Base-by-base conservation (phyloP, 1,140 invertebrate genomes). In the Lethrus apterus region DNA sequence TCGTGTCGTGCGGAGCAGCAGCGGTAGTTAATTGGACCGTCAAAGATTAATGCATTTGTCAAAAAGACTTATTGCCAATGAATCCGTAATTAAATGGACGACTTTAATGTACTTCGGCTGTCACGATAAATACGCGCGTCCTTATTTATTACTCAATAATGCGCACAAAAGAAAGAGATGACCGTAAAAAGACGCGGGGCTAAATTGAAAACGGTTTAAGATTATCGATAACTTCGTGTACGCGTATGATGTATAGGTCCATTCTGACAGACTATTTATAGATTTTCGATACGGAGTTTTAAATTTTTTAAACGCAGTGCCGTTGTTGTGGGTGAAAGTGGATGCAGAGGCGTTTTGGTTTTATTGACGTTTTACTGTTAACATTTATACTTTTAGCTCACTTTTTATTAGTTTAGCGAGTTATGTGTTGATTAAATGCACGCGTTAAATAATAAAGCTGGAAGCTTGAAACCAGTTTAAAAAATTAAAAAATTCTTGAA, bases 61-160 rank as follows among this genome's bases (percentile, higher is more conserved):
- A 52, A 49, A 52, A 49, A 52, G 50, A 52, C 46, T 52, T 52
- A 52, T 52, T 52, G 50, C 50, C 50, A 52, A 52, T 52, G 50
- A 52, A 52, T 52, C 48, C 41, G 46, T 52, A 52, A 52, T 52
- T 52, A 52, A 52, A 52, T 34, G 44, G 32, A 4, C 42, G 40
- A 43, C 23, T 43, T 29, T 43, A 43, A 43, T 18, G 40, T 15
- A 15, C 8, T 29, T 42, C 40, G 29, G 21, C 40, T 42, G 40
- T 15, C 14, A 24, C 23, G 14, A 5, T 15, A 26, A 11, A 5
- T 20, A 10, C 7, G 18, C 14, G 11, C 40, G 23, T 42, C 40
- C 40, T 42, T 42, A 26, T 42, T 19, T 19, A 18, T n/a, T 11
- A 8, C 21, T 10, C 11, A 24, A 18, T 4, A 21, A 3, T 21